Percentiles rank a stretch among this genome's conserved stretches.
Conservation (phyloP, 64 coral and sea anemone genomes). For the Acropora yongei region DNA sequence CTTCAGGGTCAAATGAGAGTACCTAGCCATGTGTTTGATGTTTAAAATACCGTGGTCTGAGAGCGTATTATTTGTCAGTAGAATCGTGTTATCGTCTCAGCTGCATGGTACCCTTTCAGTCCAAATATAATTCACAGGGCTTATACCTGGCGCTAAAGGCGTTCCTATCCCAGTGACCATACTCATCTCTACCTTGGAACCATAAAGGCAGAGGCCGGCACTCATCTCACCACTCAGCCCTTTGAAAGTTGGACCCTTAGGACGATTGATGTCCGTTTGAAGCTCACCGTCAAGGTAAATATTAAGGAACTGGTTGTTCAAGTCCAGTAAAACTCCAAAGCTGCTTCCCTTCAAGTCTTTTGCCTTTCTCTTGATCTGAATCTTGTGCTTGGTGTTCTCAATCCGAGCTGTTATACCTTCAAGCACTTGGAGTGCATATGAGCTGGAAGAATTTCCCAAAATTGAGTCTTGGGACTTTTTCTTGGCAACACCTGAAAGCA, state of each 20-base stretch:
- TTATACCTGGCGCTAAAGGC: constrained; percentile 67
- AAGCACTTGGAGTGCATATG: constrained; percentile 79
- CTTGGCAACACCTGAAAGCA: constrained; percentile 62
- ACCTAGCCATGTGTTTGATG: too few relatives aligned
- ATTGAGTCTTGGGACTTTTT: constrained; percentile 71
- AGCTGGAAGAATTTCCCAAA: constrained; percentile 74
- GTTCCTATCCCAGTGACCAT: constrained; percentile 81
- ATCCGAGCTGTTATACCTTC: constrained; percentile 57
- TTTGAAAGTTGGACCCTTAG: constrained; percentile 88
- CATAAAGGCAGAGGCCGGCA: constrained; percentile 84
- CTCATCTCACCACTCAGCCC: constrained; percentile 73
- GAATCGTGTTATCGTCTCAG: too few relatives aligned
- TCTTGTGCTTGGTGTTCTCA: constrained; percentile 75
- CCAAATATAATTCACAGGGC: background rate
- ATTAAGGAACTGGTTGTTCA: constrained; percentile 81
- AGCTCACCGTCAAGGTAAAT: constrained; percentile 88
- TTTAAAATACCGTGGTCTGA: too few relatives aligned
- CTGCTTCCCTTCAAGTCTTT: constrained; percentile 80
- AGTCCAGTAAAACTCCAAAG: constrained; percentile 81
- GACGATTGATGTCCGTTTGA: constrained; percentile 63
- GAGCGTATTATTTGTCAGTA: too few relatives aligned
- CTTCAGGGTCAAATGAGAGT: too few relatives aligned
- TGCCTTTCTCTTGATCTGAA: constrained; percentile 75
- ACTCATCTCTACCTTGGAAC: constrained; percentile 67
- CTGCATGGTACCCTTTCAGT: too few relatives aligned